Percentiles rank a stretch among this genome's conserved stretches.
These are phyloP conservation scores for Drepana arcuata DNA, from an alignment of 1,140 invertebrate genomes.

Conservation along the genomic window DNA sequence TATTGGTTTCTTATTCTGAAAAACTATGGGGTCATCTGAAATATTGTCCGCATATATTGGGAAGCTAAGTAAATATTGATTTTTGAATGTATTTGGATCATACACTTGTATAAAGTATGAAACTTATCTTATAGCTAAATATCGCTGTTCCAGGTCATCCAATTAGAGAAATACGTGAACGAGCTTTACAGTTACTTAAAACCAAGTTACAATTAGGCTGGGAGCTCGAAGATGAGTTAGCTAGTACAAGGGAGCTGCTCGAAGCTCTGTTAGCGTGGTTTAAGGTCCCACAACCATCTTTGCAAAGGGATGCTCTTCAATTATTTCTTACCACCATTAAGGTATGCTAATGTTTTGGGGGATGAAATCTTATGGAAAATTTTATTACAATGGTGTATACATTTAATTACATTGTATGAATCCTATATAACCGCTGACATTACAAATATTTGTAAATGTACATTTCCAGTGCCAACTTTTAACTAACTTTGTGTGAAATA, in stretches of 20 bases:
- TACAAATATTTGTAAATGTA: no score
- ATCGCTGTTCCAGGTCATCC: constrained; percentile 35
- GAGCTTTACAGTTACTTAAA: constrained; percentile 38
- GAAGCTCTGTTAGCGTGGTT: constrained; percentile 49
- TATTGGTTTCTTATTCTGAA: no score
- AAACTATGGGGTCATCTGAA: constrained; percentile 16
- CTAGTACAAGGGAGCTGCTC: constrained; percentile 34
- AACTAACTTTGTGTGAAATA: no score
- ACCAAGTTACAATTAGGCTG: constrained; percentile 50
- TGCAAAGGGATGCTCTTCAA: constrained; percentile 42
- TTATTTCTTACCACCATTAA: constrained; percentile 42
- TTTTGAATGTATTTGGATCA: no score
- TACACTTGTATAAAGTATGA: no score
- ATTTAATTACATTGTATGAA: no score
- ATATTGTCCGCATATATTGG: constrained; percentile 37
- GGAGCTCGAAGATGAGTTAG: constrained; percentile 48
- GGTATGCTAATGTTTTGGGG: constrained; percentile 30
- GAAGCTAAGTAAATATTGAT: constrained; percentile 43
- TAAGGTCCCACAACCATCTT: constrained; percentile 25
- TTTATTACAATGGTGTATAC: no score
- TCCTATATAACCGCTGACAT: no score
- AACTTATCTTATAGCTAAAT: no score
- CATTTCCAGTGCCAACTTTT: no score
- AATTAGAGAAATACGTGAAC: constrained; percentile 55
- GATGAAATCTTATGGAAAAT: no score